These are phyloP conservation scores for Agapostemon virescens DNA, from an alignment of 2,888 invertebrate genomes.

Conservation along the genomic window DNA sequence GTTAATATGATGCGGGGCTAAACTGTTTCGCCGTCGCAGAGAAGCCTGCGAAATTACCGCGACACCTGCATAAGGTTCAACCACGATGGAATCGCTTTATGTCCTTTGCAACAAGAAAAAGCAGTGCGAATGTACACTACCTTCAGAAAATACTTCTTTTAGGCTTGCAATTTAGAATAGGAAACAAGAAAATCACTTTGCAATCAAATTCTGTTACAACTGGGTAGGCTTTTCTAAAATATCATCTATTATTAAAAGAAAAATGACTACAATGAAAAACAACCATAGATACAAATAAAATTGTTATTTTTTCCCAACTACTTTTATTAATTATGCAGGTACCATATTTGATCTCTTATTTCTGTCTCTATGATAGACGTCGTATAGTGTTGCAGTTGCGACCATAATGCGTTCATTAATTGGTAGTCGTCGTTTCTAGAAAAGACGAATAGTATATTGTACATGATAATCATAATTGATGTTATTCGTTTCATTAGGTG, in stretches of 20 bases:
- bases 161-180: neutral
- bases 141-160: neutral
- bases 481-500: too few relatives aligned
- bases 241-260: neutral
- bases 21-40: conserved; percentile 53
- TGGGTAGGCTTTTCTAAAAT: neutral
- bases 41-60: conserved; percentile 57
- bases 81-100: neutral
- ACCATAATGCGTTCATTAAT: too few relatives aligned
- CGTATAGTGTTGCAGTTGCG: too few relatives aligned
- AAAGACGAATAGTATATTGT: too few relatives aligned
- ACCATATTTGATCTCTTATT: too few relatives aligned
- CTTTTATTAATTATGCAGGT: too few relatives aligned
- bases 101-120: neutral
- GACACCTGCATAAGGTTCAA: conserved; percentile 32
- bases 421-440: too few relatives aligned
- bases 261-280: too few relatives aligned
- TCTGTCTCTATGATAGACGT: too few relatives aligned
- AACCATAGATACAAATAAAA: too few relatives aligned
- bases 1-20: conserved; percentile 50
- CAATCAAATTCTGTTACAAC: neutral
- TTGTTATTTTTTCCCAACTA: too few relatives aligned
- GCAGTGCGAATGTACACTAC: neutral
- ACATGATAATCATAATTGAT: too few relatives aligned
- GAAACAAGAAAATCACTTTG: neutral